Conservation (phyloP, 2,888 invertebrate species). For the Onthophagus sagittarius region DNA sequence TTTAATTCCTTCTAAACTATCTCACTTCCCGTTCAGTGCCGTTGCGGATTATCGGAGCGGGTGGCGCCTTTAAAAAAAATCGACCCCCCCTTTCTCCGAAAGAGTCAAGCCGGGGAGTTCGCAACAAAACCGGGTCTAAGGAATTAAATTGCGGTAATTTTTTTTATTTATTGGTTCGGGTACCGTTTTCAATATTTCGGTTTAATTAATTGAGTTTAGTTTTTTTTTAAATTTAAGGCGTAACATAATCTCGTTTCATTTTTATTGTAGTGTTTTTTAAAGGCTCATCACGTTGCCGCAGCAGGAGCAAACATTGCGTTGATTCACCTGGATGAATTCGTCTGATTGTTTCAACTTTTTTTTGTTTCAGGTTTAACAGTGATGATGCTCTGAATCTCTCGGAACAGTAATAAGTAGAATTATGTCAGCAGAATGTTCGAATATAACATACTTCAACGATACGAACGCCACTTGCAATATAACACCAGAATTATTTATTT, state of each 20-base stretch:
- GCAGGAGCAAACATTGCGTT: not conserved
- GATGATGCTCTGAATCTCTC: not conserved
- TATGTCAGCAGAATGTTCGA: not conserved
- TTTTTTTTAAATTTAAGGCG: no score
- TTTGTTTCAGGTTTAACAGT: not conserved
- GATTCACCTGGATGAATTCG: not conserved
- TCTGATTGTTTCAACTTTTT: not conserved
- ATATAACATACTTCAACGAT: not conserved
- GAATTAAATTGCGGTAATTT: no score
- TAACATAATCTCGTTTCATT: not conserved
- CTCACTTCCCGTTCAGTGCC: no score
- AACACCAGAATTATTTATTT: not conserved
- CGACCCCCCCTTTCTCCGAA: no score
- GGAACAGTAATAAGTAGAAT: not conserved
- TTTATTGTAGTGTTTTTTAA: not conserved
- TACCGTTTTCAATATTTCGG: no score
- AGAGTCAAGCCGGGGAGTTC: no score
- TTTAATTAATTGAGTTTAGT: no score
- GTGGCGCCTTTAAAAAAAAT: no score
- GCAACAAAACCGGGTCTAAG: no score
- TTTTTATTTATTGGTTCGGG: no score
- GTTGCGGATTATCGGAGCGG: no score
- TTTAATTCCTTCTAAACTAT: no score
- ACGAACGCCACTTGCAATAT: not conserved
- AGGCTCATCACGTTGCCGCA: not conserved